Evolutionary conservation across 2,113 vertebrate species (phyloP).

Genomic region (Megalops atlanticus): DNA sequence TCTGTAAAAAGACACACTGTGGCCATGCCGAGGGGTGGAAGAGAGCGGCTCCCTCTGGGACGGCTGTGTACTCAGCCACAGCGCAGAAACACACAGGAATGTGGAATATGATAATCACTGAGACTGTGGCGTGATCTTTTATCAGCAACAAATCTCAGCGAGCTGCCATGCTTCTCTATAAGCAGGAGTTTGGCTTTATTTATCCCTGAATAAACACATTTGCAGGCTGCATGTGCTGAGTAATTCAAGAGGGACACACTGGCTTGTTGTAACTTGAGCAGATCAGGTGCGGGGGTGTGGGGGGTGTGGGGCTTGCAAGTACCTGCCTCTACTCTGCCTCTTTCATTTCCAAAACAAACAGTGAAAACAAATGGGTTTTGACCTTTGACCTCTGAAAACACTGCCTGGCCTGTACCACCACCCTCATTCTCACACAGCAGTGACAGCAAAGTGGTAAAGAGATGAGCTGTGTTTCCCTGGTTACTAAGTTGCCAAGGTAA

Average conservation of each 20-base stretch:
- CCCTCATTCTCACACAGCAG: background rate
- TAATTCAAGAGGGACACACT: background rate
- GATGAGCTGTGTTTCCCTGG: conserved; percentile 42
- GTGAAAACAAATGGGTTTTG: background rate
- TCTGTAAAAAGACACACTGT: background rate
- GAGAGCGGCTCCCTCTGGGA: background rate
- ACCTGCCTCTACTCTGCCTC: background rate
- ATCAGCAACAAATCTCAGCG: background rate
- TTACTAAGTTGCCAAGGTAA: conserved; percentile 52
- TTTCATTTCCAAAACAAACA: background rate
- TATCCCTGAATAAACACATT: background rate
- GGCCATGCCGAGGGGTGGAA: background rate
- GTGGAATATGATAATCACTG: background rate
- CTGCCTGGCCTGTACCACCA: background rate
- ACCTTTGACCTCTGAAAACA: background rate
- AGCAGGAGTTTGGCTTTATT: background rate
- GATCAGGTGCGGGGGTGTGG: conserved; percentile 6
- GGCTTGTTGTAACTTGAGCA: background rate
- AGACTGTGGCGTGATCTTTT: background rate
- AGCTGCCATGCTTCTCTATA: background rate
- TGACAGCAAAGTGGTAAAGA: background rate
- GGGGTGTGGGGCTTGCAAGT: background rate
- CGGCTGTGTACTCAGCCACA: too few relatives aligned
- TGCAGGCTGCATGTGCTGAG: background rate
- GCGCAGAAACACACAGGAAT: background rate